Evolutionary conservation across 2,888 invertebrate species (phyloP).

Genomic region (Chloroclystis v-ata): DNA sequence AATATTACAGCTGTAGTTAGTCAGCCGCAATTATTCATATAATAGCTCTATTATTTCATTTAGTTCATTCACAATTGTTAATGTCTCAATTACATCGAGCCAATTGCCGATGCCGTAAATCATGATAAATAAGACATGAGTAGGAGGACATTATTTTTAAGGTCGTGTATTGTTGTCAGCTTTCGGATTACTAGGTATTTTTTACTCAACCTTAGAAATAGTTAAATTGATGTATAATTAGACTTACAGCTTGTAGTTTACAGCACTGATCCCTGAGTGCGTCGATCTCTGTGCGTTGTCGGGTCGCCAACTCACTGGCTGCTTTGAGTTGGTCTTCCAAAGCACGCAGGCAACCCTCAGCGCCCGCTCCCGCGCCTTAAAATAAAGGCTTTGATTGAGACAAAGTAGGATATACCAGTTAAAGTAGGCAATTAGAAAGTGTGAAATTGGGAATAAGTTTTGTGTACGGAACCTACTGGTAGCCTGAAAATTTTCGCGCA

Average conservation of each 20-base stretch:
- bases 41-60: neutral
- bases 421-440: no score
- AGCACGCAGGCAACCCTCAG: constrained; percentile 85
- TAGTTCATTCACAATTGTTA: neutral
- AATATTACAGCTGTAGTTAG: neutral
- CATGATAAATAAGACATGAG: neutral
- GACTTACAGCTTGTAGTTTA: constrained; percentile 80
- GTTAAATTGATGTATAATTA: neutral
- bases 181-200: no score
- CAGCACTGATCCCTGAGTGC: constrained; percentile 83
- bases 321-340: constrained; percentile 86
- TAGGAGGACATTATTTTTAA: neutral
- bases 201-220: no score
- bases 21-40: neutral
- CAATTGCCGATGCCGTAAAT: neutral
- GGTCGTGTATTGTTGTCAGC: no score
- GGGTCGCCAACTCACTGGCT: constrained; percentile 84
- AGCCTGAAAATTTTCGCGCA: no score
- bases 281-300: constrained; percentile 87
- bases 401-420: no score
- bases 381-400: neutral
- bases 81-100: neutral
- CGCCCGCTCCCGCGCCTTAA: constrained; percentile 71
- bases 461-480: no score
- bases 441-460: no score